phyloP scores from a whole-genome alignment of 2,113 vertebrate genomes.

The Ondatra zibethicus region DNA sequence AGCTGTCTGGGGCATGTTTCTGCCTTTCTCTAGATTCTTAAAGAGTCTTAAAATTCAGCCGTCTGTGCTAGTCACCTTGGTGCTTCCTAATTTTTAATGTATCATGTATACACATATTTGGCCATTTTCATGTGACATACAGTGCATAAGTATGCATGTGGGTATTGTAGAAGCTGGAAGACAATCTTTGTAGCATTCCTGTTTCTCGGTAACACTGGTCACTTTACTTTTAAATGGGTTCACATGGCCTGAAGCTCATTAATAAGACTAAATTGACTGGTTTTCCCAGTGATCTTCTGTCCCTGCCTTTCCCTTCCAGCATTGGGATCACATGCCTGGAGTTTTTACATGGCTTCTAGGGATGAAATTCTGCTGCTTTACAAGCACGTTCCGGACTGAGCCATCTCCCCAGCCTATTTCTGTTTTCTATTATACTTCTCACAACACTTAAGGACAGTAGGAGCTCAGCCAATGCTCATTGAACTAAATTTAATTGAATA shows the following conservation, averaged over 20 bases:
- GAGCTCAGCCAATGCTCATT: background rate
- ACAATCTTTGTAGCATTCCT: background rate
- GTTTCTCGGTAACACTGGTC: background rate
- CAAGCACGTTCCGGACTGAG: background rate
- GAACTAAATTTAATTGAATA: slow-evolving; percentile 2
- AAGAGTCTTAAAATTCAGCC: background rate
- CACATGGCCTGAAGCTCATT: background rate
- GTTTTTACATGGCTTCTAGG: background rate
- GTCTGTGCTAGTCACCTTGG: background rate
- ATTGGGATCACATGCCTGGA: background rate
- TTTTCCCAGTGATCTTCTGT: background rate
- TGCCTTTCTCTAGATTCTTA: background rate
- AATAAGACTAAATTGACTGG: background rate
- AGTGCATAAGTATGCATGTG: no score
- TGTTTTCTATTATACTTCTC: background rate
- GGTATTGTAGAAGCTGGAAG: background rate
- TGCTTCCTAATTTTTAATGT: background rate
- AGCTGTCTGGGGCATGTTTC: background rate
- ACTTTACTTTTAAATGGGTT: background rate
- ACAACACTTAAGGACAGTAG: background rate
- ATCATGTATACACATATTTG: background rate
- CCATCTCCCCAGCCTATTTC: background rate
- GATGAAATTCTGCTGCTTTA: background rate
- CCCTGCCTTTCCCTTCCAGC: background rate
- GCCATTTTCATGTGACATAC: background rate